phyloP scores from a whole-genome alignment of 1,140 invertebrate genomes.

The Drosophila guanche region DNA sequence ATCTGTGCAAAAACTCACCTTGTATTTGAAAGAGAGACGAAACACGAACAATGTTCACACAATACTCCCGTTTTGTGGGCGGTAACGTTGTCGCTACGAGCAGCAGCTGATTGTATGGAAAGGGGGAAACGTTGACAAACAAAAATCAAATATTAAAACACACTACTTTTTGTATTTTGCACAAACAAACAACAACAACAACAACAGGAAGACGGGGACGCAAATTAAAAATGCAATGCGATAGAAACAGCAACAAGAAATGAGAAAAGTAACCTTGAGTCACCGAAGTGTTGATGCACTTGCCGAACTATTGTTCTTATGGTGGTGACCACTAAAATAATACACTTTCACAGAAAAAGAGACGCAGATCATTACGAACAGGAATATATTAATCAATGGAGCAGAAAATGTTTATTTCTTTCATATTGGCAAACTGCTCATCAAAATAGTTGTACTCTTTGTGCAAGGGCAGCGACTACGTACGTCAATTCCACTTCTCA shows the following conservation, averaged over 20 bases:
- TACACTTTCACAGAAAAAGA: no score
- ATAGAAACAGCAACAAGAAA: conserved; percentile 41
- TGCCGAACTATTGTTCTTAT: no score
- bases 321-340: no score
- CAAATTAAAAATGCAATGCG: conserved; percentile 21
- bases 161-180: conserved; percentile 12
- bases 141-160: conserved; percentile 35
- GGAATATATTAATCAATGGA: no score
- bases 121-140: conserved; percentile 32
- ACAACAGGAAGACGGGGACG: conserved; percentile 4
- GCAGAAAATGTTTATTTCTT: no score
- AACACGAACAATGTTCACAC: not conserved
- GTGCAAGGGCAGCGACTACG: conserved; percentile 1
- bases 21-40: conserved; percentile 2
- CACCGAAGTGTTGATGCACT: no score
- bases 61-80: conserved; percentile 17
- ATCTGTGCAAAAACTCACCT: conserved; percentile 27
- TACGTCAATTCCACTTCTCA: conserved; percentile 27
- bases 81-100: conserved; percentile 27
- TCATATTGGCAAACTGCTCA: no score
- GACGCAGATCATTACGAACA: no score
- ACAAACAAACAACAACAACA: conserved; percentile 29
- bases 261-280: not conserved
- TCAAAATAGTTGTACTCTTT: no score
- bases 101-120: conserved; percentile 40